Percentiles rank a stretch among this genome's conserved stretches.
These are phyloP conservation scores for Zygothrica quintamaculata DNA, from an alignment of 2,888 invertebrate genomes.

Conservation along the genomic window DNA sequence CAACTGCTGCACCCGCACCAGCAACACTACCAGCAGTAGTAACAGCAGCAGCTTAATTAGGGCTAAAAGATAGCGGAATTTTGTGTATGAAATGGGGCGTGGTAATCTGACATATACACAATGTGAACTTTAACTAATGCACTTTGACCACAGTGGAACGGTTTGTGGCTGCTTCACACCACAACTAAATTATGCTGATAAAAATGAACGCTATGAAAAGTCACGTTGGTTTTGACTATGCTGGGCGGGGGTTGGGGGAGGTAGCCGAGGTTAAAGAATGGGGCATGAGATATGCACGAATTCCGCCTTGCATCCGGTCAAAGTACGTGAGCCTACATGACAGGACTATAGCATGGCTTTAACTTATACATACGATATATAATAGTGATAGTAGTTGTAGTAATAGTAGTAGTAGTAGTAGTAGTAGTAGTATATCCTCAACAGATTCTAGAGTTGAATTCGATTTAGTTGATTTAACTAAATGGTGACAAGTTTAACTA, in stretches of 20 bases:
- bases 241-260: neutral
- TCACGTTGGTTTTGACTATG: constrained; percentile 60
- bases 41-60: constrained; percentile 61
- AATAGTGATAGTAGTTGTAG: too few species aligned
- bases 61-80: constrained; percentile 34
- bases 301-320: constrained; percentile 64
- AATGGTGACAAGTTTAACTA: constrained; percentile 80
- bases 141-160: constrained; percentile 51
- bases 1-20: constrained; percentile 15
- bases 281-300: constrained; percentile 65
- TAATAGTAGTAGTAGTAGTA: too few species aligned
- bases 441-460: constrained; percentile 40
- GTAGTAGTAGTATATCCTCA: neutral
- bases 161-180: constrained; percentile 35
- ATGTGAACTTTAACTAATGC: constrained; percentile 58
- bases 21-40: constrained; percentile 24
- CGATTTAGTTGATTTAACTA: constrained; percentile 77
- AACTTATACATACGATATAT: too few species aligned
- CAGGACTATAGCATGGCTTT: too few species aligned
- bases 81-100: constrained; percentile 5
- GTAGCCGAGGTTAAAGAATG: constrained; percentile 7
- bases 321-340: constrained; percentile 57
- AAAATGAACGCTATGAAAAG: constrained; percentile 66
- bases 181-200: constrained; percentile 76
- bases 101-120: constrained; percentile 31